Base-by-base conservation (phyloP, 2,888 invertebrate species). In the Esperia sulphurella region DNA sequence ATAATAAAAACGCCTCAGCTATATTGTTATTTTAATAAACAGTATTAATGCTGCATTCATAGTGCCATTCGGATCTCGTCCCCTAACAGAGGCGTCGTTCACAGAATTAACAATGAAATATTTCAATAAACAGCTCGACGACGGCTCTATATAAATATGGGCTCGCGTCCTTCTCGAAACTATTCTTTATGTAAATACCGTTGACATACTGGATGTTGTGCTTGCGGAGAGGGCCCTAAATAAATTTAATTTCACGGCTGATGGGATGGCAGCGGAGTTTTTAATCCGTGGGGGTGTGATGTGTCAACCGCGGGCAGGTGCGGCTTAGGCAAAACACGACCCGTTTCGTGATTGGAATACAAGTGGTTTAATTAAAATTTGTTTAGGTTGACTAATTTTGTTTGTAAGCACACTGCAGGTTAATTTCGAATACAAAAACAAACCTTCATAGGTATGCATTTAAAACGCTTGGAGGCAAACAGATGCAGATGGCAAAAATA, bases 71-170 rank as follows among this genome's bases (percentile, higher is more conserved):
- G 69, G 64, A 70, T 72, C 70, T 68, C 75, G 63, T 75, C 77
- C 78, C 80, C 76, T 65, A 49, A 75, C 69, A 68, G 66, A 68
- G 75, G 71, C 71, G 75, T 79, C 76, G 76, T 76, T 80, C 68
- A 62, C 71, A 75, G 81, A 83, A 83, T 86, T 86, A 84, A 89
- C 84, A 85, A 86, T 83, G 83, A 85, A 83, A 83, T 86, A 87
- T 84, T 84, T 88, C 81, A 87, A 87, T 88, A 85, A 86, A 79
- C 79, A 79, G 69, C 61, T 55, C 71, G 79, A 68, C 72, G 78
- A 69, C 72, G 76, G 71, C 70, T 75, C 75, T 82, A 75, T 76
- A 81, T 84, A 89, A 88, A 88, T 83, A 88, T 71, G 75, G 75
- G 75, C 77, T 64, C 65, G 68, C 71, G 79, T 79, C 74, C 79